Evolutionary conservation across 1,140 invertebrate genomes (phyloP).

Genomic region (Pseudomyrmex concolor): DNA sequence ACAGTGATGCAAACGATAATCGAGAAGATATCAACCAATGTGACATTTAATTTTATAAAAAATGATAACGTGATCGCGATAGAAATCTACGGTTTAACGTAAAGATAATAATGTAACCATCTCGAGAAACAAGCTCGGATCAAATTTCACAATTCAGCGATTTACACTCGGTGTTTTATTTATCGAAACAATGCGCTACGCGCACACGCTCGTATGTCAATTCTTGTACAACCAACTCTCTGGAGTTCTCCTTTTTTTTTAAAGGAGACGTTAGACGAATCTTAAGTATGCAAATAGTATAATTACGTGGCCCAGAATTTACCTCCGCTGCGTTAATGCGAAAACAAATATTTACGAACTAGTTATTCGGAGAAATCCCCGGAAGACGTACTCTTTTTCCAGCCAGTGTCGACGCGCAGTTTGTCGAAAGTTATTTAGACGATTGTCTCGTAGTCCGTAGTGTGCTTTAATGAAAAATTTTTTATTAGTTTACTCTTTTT

Average conservation of each 20-base stretch:
- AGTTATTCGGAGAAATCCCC: slow-evolving; percentile 48
- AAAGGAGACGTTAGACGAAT: slow-evolving; percentile 24
- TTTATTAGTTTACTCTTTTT: no score
- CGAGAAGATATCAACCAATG: background rate
- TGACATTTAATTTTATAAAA: slow-evolving; percentile 20
- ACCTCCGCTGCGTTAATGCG: slow-evolving; percentile 65
- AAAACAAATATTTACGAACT: slow-evolving; percentile 72
- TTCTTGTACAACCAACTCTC: background rate
- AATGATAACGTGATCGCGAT: background rate
- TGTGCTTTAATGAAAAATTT: slow-evolving; percentile 66
- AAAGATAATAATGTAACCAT: background rate
- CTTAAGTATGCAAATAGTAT: slow-evolving; percentile 50
- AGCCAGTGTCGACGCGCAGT: slow-evolving; percentile 19
- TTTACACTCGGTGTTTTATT: background rate
- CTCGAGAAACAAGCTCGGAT: background rate
- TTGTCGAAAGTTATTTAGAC: slow-evolving; percentile 61
- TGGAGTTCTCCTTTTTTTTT: slow-evolving; percentile 35
- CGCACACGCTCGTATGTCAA: background rate
- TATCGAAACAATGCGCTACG: background rate
- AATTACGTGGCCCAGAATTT: slow-evolving; percentile 68
- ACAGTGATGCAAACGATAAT: background rate
- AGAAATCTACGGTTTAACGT: background rate
- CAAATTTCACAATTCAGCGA: background rate
- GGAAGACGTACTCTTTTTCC: slow-evolving; percentile 24
- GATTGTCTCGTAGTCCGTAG: slow-evolving; percentile 21